A percentile compares a stretch with the other conserved stretches of the same genome.
These are phyloP conservation scores for Dendroctonus valens DNA, from an alignment of 1,140 invertebrate genomes.

Conservation along the genomic window DNA sequence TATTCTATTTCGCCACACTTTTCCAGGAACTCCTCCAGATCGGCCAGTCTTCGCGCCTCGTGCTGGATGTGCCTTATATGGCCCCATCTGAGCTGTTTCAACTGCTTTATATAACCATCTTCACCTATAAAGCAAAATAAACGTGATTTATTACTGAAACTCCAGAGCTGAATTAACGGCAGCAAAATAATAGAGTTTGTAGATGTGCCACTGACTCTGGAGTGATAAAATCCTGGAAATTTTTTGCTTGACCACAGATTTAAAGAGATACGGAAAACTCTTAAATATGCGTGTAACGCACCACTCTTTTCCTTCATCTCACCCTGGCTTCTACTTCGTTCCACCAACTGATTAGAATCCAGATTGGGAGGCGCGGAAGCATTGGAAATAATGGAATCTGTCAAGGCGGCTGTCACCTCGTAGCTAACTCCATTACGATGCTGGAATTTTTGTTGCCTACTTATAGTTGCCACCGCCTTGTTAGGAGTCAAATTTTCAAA, in stretches of 20 bases:
- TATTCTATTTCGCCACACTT: constrained; percentile 41
- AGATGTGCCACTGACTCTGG: background rate
- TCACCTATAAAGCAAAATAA: constrained; percentile 12
- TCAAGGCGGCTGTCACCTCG: constrained; percentile 39
- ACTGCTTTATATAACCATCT: constrained; percentile 41
- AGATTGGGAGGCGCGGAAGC: constrained; percentile 16
- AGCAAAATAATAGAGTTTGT: no score
- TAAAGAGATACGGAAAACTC: no score
- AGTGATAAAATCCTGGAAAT: background rate
- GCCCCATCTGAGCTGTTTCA: constrained; percentile 50
- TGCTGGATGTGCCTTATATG: constrained; percentile 53
- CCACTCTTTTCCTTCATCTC: background rate
- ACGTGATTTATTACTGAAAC: background rate
- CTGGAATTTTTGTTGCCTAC: constrained; percentile 29
- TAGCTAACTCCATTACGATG: constrained; percentile 37
- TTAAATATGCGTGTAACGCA: background rate
- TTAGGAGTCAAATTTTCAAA: constrained; percentile 34
- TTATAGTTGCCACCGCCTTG: constrained; percentile 40
- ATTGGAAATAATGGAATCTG: constrained; percentile 38
- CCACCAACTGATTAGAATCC: background rate
- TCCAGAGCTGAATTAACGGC: background rate
- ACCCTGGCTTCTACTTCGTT: background rate
- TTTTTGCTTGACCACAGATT: background rate
- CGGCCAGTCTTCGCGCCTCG: constrained; percentile 49
- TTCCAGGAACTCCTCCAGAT: constrained; percentile 51